Base-by-base conservation (phyloP, 2,888 invertebrate species). In the Patella caerulea region DNA sequence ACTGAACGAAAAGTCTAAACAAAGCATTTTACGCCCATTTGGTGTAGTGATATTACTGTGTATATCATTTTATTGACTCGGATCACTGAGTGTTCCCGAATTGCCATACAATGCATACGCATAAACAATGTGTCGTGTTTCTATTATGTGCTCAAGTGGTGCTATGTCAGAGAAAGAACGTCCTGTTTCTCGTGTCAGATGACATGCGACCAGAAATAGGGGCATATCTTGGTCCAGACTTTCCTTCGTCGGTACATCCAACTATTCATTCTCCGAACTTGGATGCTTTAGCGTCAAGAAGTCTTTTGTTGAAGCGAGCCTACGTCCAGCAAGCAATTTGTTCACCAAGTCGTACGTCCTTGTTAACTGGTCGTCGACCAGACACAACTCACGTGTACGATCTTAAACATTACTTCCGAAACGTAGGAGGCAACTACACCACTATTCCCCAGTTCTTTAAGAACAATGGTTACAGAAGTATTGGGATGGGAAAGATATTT, bases 341-440 rank as follows among this genome's bases (percentile, higher is more conserved):
- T 45, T 75, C 75, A 2, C 80, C 80, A 7, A 80, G 80, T 52
- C 65, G 79, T n/a, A 80, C 80, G 2, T 80, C 80, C 0, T 71
- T 81, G 34, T 74, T 80, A 34, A 80, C 84, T 19, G 80, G 82
- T 12, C 70, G 84, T 15, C 79, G 84, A 12, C 83, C 84, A 0
- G 83, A 83, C 54, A 84, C 84, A 17, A 84, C 84, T 5, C 79
- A 76, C n/a, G 83, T 83, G 59, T 84, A 80, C n/a, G 83, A 84
- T 71, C 78, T 83, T 12, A 5, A 73, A 1, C 53, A 71, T 1
- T 83, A 83, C 79, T 84, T 78, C 45, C 72, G 84, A 15, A 24
- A 78, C 0, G 78, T 78, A 1, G 80, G 80, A 1, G 83, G 83
- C 11, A 83, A 84, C 72, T 84, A 83, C 70, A 83, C 82, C 4